Percentiles rank a stretch among this genome's conserved stretches.
Conservation (phyloP, 1,140 invertebrate species). For the Leptonema lineaticorne region DNA sequence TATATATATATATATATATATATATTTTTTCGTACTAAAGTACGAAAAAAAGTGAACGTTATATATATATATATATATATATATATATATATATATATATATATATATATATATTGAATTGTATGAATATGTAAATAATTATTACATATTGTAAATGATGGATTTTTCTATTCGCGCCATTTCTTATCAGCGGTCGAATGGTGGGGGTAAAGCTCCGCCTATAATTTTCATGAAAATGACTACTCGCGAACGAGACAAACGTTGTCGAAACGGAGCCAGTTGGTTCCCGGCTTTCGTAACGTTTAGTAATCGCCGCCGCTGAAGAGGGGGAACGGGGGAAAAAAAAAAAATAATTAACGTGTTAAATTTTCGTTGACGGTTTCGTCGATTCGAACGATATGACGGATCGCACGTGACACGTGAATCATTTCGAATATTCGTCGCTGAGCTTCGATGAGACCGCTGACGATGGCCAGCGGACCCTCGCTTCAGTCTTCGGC, state of each 20-base stretch:
- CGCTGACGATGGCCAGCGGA: slow-evolving; percentile 48
- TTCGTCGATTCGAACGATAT: neutral
- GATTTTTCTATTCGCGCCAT: no score
- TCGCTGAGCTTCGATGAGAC: slow-evolving; percentile 4
- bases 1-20: no score
- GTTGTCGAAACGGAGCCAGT: slow-evolving; percentile 1
- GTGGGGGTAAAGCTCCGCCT: slow-evolving; percentile 1
- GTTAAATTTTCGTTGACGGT: neutral
- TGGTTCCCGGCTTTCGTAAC: neutral
- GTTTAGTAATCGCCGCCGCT: neutral
- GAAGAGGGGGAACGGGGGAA: neutral
- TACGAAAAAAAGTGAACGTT: neutral
- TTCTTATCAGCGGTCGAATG: neutral
- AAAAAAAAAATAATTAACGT: no score
- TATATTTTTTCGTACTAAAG: neutral
- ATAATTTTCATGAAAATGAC: no score
- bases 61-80: neutral
- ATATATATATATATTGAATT: neutral
- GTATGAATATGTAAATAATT: neutral
- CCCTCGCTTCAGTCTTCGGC: slow-evolving; percentile 42
- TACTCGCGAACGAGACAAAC: neutral
- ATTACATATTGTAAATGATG: neutral
- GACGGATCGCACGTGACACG: neutral
- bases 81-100: neutral
- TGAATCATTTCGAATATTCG: neutral